These are phyloP conservation scores for Pampusana beccarii DNA, from an alignment of 2,113 vertebrate species.

Conservation along the genomic window DNA sequence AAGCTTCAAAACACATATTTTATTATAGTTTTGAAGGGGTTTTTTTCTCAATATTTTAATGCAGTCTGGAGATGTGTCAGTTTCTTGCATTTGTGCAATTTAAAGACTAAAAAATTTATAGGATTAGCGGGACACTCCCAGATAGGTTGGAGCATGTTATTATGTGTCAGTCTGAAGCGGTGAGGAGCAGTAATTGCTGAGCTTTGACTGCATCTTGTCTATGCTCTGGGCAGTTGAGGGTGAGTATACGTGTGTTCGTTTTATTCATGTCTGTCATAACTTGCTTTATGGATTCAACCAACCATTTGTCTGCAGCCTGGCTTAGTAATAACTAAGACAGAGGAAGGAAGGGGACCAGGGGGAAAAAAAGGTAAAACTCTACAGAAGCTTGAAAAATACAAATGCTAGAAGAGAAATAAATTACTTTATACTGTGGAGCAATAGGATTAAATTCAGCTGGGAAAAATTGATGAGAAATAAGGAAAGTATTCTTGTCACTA, in stretches of 20 bases:
- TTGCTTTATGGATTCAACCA: constrained; percentile 53
- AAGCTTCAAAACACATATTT: not conserved
- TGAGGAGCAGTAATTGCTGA: constrained; percentile 2
- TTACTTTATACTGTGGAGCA: not conserved
- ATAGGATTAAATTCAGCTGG: not conserved
- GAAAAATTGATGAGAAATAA: not conserved
- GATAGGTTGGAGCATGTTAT: constrained; percentile 12
- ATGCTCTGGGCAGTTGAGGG: constrained; percentile 27
- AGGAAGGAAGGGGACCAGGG: not conserved
- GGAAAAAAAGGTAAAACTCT: not conserved
- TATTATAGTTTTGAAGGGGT: not conserved
- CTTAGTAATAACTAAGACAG: not conserved
- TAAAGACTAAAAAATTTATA: not conserved
- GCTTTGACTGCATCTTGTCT: constrained; percentile 26
- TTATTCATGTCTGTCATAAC: constrained; percentile 44
- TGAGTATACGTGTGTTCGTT: not conserved
- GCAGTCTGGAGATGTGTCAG: not conserved
- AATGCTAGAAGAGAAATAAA: not conserved
- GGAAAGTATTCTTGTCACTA: not conserved
- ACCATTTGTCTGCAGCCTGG: constrained; percentile 1
- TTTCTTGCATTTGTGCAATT: not conserved
- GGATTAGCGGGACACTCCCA: constrained; percentile 41
- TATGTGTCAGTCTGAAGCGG: constrained; percentile 8
- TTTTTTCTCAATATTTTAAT: not conserved
- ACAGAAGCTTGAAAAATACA: not conserved